Evolutionary conservation across 2,888 invertebrate genomes (phyloP).

Genomic region (Luffia ferchaultella): DNA sequence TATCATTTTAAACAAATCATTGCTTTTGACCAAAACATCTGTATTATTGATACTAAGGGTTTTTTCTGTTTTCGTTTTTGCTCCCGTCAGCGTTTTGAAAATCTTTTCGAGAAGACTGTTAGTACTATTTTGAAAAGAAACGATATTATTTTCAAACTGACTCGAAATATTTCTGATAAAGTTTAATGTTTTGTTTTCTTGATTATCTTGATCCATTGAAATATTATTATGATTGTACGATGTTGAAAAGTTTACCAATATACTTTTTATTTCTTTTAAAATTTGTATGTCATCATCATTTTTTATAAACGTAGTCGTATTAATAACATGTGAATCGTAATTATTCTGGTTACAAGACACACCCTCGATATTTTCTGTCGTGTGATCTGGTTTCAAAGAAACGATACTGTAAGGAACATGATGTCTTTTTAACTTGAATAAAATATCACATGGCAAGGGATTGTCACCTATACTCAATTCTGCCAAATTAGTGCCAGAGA

Average conservation of each 20-base stretch:
- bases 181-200: background rate
- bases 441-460: constrained; percentile 33
- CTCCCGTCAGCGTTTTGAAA: background rate
- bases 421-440: constrained; percentile 24
- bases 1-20: background rate
- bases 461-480: constrained; percentile 41
- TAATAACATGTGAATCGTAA: background rate
- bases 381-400: constrained; percentile 22
- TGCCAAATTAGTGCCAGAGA: constrained; percentile 23
- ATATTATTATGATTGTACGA: background rate
- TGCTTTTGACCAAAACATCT: background rate
- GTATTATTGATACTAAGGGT: background rate
- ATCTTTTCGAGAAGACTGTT: background rate
- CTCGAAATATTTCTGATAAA: background rate
- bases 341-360: constrained; percentile 21
- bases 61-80: background rate
- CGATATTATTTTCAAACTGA: background rate
- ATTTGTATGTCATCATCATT: background rate
- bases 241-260: constrained; percentile 14
- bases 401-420: too few relatives aligned
- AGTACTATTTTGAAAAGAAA: background rate
- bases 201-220: background rate
- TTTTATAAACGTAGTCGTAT: background rate
- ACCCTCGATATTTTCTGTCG: constrained; percentile 25
- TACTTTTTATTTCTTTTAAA: constrained; percentile 15